Evolutionary conservation across 2,888 invertebrate genomes (phyloP), one percentile per base, ranked within the genome.

Genomic region (Ormyrus nitidulus): DNA sequence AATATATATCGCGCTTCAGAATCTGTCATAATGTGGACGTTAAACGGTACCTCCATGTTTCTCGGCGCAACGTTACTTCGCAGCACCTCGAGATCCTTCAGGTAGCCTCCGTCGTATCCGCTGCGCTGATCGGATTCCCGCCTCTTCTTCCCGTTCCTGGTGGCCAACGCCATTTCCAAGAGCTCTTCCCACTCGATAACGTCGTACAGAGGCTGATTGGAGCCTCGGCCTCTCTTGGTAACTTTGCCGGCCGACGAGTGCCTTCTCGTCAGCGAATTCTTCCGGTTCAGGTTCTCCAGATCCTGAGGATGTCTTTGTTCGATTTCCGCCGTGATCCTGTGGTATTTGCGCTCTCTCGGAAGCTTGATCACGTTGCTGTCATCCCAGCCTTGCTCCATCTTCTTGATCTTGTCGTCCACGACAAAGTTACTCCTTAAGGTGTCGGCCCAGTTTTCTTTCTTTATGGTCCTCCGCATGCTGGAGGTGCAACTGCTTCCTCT

Each of bases 161-260:
- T 91, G 86, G 92, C 91, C 83, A 93, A 88, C 61, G 93, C 92
- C 88, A 93, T 90, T 86, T 93, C 92, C 85, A 93, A 91, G 82
- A 93, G 88, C 86, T 92, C 91, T 84, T 92, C 91, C 93, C 93
- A 93, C 58, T 92, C 91, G 64, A 92, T 88, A 62, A 86, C 86
- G 48, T 89, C 86, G 81, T 84, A 84, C 19, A 84, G 82, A 61
- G 84, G 83, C 75, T 62, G 59, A 48, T 46, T 70, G 4, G 34
- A 34, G 2, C 68, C 64, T 1, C 75, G 10, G 61, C 44, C 62
- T 19, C 82, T 81, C 59, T 81, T 84, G 4, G 81, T 76, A 44
- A 84, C 77, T 19, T 80, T 80, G 9, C 82, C 82, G 79, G 6
- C 80, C 84, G 91, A 90, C 90, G 81, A 92, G 5, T 91, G 92